These are phyloP conservation scores for Nematostella vectensis DNA, from an alignment of 92 coral and sea anemone species.

Conservation along the genomic window DNA sequence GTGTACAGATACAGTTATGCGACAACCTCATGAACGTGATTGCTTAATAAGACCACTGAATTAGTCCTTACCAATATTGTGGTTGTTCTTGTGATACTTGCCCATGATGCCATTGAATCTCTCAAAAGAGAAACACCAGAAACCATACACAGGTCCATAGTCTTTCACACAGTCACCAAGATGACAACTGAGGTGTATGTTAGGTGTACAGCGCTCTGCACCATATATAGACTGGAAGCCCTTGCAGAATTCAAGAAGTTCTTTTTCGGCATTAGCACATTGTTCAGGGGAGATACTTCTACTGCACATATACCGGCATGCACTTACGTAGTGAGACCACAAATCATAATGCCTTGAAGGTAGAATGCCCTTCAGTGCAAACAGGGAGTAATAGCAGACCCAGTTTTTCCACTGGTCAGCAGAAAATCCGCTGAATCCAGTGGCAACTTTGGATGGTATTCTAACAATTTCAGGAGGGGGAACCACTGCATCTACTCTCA, in stretches of 20 bases:
- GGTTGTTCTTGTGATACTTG: slow-evolving; percentile 32
- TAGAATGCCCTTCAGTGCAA: slow-evolving; percentile 42
- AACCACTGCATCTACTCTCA: slow-evolving; percentile 23
- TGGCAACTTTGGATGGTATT: slow-evolving; percentile 34
- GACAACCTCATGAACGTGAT: too few relatives aligned
- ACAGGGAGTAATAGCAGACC: slow-evolving; percentile 31
- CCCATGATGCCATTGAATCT: slow-evolving; percentile 47
- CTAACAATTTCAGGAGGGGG: slow-evolving; percentile 46
- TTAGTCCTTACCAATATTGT: slow-evolving; percentile 27
- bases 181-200: slow-evolving; percentile 51
- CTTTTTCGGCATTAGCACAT: slow-evolving; percentile 24
- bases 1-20: too few relatives aligned
- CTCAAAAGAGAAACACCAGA: slow-evolving; percentile 47
- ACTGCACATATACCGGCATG: slow-evolving; percentile 26
- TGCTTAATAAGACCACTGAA: too few relatives aligned
- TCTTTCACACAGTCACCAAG: slow-evolving; percentile 14
- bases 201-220: slow-evolving; percentile 27
- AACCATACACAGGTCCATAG: slow-evolving; percentile 41
- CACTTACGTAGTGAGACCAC: slow-evolving; percentile 29
- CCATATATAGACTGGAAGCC: slow-evolving; percentile 24
- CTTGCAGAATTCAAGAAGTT: slow-evolving; percentile 27
- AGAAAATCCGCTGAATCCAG: slow-evolving; percentile 46
- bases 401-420: slow-evolving; percentile 67
- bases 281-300: slow-evolving; percentile 17
- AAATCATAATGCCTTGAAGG: slow-evolving; percentile 23